A percentile compares a stretch with the other conserved stretches of the same genome.
phyloP scores from a whole-genome alignment of 2,113 vertebrate species.

The Entelurus aequoreus region DNA sequence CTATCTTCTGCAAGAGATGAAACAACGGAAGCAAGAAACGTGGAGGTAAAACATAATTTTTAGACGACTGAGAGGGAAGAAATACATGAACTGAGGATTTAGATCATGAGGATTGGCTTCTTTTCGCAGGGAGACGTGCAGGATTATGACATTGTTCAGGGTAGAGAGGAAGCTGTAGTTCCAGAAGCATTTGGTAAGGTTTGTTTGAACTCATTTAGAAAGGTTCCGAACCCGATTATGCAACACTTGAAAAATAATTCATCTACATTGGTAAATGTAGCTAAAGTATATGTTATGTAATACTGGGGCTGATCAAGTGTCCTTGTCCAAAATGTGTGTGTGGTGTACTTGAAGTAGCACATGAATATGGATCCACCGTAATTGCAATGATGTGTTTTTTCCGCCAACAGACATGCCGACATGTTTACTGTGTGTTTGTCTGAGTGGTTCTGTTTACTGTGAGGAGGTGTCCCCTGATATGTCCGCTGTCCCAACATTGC shows the following conservation, averaged over 20 bases:
- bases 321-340: constrained; percentile 15
- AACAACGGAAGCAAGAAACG: constrained; percentile 43
- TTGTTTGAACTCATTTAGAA: constrained; percentile 16
- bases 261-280: constrained; percentile 39
- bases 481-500: constrained; percentile 79
- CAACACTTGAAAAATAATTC: constrained; percentile 29
- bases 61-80: background rate
- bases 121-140: constrained; percentile 45
- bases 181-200: constrained; percentile 36
- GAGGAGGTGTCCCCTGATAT: constrained; percentile 79
- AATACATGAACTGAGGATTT: background rate
- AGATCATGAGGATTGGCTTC: constrained; percentile 8
- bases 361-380: background rate
- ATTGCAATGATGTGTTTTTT: constrained; percentile 1
- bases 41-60: constrained; percentile 40
- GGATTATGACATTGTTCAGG: constrained; percentile 26
- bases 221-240: constrained; percentile 35
- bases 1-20: constrained; percentile 57
- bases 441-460: constrained; percentile 92
- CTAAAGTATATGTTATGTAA: constrained; percentile 45
- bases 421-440: constrained; percentile 87
- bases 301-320: constrained; percentile 34
- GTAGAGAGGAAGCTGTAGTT: constrained; percentile 5
- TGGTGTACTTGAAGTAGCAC: constrained; percentile 13
- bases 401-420: constrained; percentile 71